Percentiles rank a stretch among this genome's conserved stretches.
These are phyloP conservation scores for Macrotis lagotis DNA, from an alignment of 2,113 vertebrate species.

Conservation along the genomic window DNA sequence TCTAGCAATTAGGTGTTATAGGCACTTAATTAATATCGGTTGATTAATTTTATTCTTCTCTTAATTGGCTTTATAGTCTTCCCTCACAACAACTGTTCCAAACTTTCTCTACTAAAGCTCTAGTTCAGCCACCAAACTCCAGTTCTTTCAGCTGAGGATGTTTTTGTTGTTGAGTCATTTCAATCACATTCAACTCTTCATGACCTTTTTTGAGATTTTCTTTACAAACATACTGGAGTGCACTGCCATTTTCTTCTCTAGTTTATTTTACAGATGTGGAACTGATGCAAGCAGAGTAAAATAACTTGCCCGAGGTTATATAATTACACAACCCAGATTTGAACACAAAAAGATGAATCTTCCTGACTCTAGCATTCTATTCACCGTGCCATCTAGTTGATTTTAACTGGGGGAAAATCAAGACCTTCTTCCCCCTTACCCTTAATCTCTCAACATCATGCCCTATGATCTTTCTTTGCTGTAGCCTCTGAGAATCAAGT, in stretches of 20 bases:
- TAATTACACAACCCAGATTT: not conserved
- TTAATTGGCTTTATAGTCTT: not conserved
- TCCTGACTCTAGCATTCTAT: not conserved
- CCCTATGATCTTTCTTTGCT: not conserved
- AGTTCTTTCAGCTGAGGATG: not conserved
- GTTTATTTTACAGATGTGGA: too few species aligned
- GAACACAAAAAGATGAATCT: not conserved
- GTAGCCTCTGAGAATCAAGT: not conserved
- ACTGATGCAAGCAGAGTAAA: not conserved
- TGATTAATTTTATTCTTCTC: not conserved
- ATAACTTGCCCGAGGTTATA: not conserved
- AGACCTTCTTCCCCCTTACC: not conserved
- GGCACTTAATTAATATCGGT: not conserved
- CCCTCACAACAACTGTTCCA: not conserved
- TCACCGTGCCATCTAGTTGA: not conserved
- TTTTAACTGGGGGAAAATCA: not conserved
- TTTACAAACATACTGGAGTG: not conserved
- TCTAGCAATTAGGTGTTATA: not conserved
- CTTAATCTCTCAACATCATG: not conserved
- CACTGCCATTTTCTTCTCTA: not conserved
- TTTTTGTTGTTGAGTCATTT: not conserved
- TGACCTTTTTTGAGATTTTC: not conserved
- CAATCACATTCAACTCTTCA: not conserved
- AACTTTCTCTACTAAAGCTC: not conserved
- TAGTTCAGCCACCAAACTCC: not conserved